These are phyloP conservation scores for Tanytarsus gracilentus DNA, from an alignment of 2,888 invertebrate species.

Conservation along the genomic window DNA sequence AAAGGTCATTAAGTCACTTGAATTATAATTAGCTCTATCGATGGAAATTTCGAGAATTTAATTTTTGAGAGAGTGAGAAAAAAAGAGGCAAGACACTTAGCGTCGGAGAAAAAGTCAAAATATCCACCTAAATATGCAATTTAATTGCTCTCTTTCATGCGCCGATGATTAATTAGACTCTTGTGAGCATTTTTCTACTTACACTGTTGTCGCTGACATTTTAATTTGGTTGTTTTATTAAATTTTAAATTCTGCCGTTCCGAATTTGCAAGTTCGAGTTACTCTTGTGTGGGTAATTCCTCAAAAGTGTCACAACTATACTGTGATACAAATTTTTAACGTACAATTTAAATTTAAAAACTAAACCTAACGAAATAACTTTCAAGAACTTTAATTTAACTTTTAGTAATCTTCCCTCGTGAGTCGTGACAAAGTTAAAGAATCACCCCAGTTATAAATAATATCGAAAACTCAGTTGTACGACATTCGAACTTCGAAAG, in stretches of 20 bases:
- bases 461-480: no score
- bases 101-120: background rate
- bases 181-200: background rate
- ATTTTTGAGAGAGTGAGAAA: no score
- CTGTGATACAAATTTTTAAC: no score
- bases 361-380: background rate
- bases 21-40: no score
- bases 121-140: background rate
- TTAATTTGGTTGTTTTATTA: background rate
- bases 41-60: no score
- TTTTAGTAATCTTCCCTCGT: no score
- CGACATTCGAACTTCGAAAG: background rate
- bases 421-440: no score
- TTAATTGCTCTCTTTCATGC: background rate
- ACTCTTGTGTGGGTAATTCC: no score
- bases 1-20: no score
- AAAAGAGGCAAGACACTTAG: background rate
- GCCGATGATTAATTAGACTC: background rate
- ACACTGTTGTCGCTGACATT: slow-evolving; percentile 15
- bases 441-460: background rate
- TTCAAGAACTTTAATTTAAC: background rate
- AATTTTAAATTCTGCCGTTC: background rate
- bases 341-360: no score
- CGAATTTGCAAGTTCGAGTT: no score
- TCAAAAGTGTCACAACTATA: no score